These are phyloP conservation scores for Lagodon rhomboides DNA, from an alignment of 2,797 vertebrate genomes.

Conservation along the genomic window DNA sequence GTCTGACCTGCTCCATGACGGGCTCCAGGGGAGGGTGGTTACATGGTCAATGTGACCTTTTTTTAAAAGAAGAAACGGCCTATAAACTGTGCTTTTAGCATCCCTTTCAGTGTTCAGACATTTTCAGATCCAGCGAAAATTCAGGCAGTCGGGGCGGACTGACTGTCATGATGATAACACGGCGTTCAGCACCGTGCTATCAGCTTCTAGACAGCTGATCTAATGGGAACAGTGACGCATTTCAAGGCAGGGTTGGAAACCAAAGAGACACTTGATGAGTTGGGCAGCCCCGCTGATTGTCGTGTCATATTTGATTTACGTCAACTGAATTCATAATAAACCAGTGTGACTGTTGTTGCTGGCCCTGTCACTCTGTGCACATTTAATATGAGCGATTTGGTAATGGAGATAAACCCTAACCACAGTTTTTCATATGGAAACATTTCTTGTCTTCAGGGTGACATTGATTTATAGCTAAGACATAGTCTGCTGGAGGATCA, in stretches of 20 bases:
- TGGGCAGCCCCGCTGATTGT: slow-evolving; percentile 5
- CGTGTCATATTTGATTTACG: slow-evolving; percentile 35
- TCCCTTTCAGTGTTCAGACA: background rate
- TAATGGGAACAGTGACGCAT: slow-evolving; percentile 9
- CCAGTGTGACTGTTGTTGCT: slow-evolving; percentile 13
- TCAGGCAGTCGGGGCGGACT: background rate
- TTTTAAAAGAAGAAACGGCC: background rate
- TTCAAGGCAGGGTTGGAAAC: slow-evolving; percentile 21
- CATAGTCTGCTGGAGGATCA: slow-evolving; percentile 14
- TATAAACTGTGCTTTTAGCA: background rate
- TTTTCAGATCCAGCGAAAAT: slow-evolving; percentile 10
- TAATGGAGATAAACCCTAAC: slow-evolving; percentile 33
- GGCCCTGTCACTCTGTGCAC: slow-evolving; percentile 14
- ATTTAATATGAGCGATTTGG: slow-evolving; percentile 23
- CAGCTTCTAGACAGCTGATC: slow-evolving; percentile 9
- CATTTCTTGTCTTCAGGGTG: slow-evolving; percentile 21
- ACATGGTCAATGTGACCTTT: slow-evolving; percentile 2
- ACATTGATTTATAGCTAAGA: slow-evolving; percentile 32
- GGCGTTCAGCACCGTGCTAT: background rate
- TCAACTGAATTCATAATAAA: slow-evolving; percentile 33
- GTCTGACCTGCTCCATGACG: slow-evolving; percentile 54
- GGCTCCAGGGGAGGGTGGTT: slow-evolving; percentile 35
- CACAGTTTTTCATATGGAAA: slow-evolving; percentile 33
- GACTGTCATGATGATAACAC: slow-evolving; percentile 21
- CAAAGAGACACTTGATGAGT: slow-evolving; percentile 29